Base-by-base conservation (phyloP, 2,888 invertebrate genomes). In the Neocrepidodera transversa region DNA sequence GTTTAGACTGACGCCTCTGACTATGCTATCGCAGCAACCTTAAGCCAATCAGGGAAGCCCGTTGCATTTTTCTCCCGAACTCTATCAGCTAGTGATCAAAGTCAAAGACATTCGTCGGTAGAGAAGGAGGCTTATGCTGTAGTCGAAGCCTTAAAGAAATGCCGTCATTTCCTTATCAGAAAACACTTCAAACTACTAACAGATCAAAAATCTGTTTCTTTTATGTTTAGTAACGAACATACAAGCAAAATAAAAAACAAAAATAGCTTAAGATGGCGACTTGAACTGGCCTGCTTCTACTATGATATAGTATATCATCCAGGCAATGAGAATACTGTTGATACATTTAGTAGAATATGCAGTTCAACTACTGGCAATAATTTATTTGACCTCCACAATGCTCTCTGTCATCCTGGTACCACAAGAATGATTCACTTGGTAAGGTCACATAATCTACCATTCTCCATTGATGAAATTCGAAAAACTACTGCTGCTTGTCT, bases 331-430 rank as follows among this genome's bases (percentile, higher is more conserved):
- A 47, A 47, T 26, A 23, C 23, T 3, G 26, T 26, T 3, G 47
- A 47, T 26, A 26, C 23, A 13, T 47, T 26, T 14, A 14, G 23
- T 10, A 23, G 47, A 26, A 28, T 26, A 7, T 26, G 47, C 23
- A 23, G 23, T 23, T 23, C 23, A 5, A 23, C 23, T 26, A 23
- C 8, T 11, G 14, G 13, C 26, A 26, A 13, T 11, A 47, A 23
- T 47, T 28, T 7, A n/a, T 26, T 26, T 47, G 47, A n/a, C 47
- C 20, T 14, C 28, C 47, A 23, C 17, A 17, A 26, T n/a, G 14
- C 36, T 48, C 14, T 55, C n/a, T 48, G 55, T 17, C 55, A 55
- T 26, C 48, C 55, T 23, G 55, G 36, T 11, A 17, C 48, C 6
- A 48, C 48, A 23, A 20, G 49, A 28, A 56, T 49, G 56, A 6